Percentiles rank a stretch among this genome's conserved stretches.
Conservation (phyloP, 2,113 vertebrate species). For the Tragelaphus scriptus region DNA sequence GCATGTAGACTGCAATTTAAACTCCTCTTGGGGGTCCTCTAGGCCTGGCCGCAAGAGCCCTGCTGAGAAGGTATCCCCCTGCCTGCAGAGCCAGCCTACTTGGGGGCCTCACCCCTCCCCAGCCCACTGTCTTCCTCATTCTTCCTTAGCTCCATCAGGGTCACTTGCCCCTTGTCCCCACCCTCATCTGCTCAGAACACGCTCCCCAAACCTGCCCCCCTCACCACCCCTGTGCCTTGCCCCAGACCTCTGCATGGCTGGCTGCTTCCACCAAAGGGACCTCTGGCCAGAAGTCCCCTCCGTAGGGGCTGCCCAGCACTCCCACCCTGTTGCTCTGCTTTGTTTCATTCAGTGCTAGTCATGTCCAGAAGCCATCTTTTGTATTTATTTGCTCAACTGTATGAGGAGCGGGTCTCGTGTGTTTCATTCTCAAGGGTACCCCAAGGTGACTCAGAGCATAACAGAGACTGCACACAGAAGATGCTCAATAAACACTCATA, state of each 20-base stretch:
- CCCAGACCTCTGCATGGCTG: neutral
- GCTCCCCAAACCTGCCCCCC: neutral
- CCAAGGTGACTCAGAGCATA: neutral
- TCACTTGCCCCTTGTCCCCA: neutral
- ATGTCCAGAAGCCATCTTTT: neutral
- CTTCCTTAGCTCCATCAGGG: no score
- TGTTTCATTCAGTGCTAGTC: neutral
- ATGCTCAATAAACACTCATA: neutral
- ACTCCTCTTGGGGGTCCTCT: neutral
- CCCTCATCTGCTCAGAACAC: rapidly evolving
- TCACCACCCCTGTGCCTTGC: neutral
- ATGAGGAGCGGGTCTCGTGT: rapidly evolving
- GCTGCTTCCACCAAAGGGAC: neutral
- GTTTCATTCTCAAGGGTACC: neutral
- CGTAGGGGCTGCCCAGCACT: neutral
- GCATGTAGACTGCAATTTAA: no score
- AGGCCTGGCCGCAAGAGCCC: rapidly evolving
- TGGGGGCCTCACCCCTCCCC: neutral
- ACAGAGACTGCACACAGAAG: neutral
- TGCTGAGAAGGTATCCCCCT: neutral
- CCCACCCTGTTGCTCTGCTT: neutral
- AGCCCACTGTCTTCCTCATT: neutral
- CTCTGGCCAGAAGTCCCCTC: neutral
- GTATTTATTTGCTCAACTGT: neutral
- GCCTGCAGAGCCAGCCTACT: no score